phyloP scores from a whole-genome alignment of 2,797 vertebrate species.

The Mus minutoides region DNA sequence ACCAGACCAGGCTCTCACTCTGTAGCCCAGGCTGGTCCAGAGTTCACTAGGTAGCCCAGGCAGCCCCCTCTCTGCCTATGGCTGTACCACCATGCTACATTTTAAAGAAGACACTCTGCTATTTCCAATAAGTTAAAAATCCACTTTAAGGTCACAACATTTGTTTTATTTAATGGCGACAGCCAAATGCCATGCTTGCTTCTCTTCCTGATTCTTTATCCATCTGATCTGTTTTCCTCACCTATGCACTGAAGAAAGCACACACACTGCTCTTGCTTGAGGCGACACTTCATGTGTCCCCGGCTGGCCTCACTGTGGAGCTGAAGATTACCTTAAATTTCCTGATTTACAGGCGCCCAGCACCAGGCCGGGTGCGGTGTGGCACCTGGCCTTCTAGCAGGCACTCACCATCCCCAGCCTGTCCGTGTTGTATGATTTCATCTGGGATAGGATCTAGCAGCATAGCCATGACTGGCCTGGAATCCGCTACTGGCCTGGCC shows the following conservation, averaged over 20 bases:
- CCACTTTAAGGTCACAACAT: background rate
- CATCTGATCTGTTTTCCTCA: background rate
- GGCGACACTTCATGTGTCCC: background rate
- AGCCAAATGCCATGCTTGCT: background rate
- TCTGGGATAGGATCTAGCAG: background rate
- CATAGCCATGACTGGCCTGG: background rate
- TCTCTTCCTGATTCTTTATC: background rate
- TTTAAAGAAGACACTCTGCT: background rate
- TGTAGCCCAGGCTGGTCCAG: background rate
- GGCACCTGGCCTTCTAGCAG: background rate
- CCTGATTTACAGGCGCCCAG: too few species aligned
- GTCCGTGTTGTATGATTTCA: background rate
- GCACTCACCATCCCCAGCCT: background rate
- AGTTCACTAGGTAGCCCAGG: background rate
- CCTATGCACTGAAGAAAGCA: background rate
- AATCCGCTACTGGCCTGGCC: background rate
- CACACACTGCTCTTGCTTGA: background rate
- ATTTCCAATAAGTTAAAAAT: conserved; percentile 21
- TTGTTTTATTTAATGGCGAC: background rate
- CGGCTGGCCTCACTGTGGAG: background rate
- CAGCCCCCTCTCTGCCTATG: background rate
- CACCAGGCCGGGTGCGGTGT: too few species aligned
- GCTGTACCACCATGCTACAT: background rate
- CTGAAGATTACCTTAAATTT: background rate
- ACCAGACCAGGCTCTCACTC: background rate